A percentile compares a stretch with the other conserved stretches of the same genome.
These are phyloP conservation scores for Platynereis dumerilii DNA, from an alignment of 2,888 invertebrate genomes.

Conservation along the genomic window DNA sequence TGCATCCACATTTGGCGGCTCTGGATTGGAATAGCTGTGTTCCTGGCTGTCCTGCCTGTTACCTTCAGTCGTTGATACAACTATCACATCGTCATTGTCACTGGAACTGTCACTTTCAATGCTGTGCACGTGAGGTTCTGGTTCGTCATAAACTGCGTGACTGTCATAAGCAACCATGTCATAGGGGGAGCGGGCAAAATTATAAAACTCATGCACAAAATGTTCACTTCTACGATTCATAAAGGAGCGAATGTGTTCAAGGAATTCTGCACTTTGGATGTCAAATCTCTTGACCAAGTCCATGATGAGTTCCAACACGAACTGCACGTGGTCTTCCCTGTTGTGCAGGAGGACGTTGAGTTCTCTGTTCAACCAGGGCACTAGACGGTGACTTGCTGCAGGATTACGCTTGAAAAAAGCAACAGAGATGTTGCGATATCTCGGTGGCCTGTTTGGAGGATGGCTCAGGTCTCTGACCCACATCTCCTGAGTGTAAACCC, in stretches of 20 bases:
- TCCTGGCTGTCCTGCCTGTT: background rate
- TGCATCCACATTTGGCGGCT: constrained; percentile 38
- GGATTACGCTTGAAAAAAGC: constrained; percentile 69
- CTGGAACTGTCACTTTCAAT: constrained; percentile 9
- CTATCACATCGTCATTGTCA: constrained; percentile 9
- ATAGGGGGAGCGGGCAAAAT: constrained; percentile 85
- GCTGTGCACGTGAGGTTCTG: background rate
- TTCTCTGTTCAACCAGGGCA: constrained; percentile 89
- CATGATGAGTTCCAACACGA: constrained; percentile 75
- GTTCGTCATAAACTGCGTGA: constrained; percentile 53
- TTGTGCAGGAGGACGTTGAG: constrained; percentile 74
- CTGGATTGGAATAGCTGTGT: constrained; percentile 12
- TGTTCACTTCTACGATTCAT: constrained; percentile 79
- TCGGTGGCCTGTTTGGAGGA: constrained; percentile 64
- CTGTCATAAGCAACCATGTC: constrained; percentile 77
- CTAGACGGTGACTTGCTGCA: constrained; percentile 79
- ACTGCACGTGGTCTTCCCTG: constrained; percentile 57
- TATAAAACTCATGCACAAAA: constrained; percentile 87
- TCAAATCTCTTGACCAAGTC: constrained; percentile 68
- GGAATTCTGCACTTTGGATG: constrained; percentile 70
- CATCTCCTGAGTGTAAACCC: constrained; percentile 78
- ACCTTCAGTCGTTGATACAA: background rate
- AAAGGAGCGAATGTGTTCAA: constrained; percentile 73
- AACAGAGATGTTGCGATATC: constrained; percentile 47
- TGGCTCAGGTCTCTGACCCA: constrained; percentile 77